These are phyloP conservation scores for Tridacna crocea DNA, from an alignment of 2,888 invertebrate species.

Conservation along the genomic window DNA sequence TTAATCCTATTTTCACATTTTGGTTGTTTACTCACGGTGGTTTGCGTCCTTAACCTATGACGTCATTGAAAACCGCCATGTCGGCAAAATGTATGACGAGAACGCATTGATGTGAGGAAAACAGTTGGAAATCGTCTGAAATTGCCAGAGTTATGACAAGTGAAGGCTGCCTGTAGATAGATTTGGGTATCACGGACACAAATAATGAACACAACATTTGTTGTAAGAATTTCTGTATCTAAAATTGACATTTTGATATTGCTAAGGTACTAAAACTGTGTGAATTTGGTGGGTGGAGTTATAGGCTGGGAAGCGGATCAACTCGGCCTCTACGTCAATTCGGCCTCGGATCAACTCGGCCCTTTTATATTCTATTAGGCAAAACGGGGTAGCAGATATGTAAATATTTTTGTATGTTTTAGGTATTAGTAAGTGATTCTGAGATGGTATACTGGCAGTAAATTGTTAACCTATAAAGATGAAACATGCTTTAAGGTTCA, in stretches of 20 bases:
- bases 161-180: not conserved
- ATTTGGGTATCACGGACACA: not conserved
- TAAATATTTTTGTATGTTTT: too few species aligned
- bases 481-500: too few species aligned
- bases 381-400: too few species aligned
- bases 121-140: not conserved
- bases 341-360: too few species aligned
- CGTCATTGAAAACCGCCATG: slow-evolving; percentile 31
- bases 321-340: too few species aligned
- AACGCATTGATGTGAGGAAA: slow-evolving; percentile 36
- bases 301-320: too few species aligned
- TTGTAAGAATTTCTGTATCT: slow-evolving; percentile 46
- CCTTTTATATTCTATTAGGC: too few species aligned
- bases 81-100: slow-evolving; percentile 49
- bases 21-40: not conserved
- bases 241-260: not conserved
- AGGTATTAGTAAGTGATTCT: too few species aligned
- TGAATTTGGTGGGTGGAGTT: slow-evolving; percentile 34
- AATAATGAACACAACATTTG: slow-evolving; percentile 61
- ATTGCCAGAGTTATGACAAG: not conserved
- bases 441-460: too few species aligned
- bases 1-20: not conserved
- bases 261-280: not conserved
- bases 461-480: too few species aligned
- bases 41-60: slow-evolving; percentile 23